A percentile compares a stretch with the other conserved stretches of the same genome.
Evolutionary conservation across 2,888 invertebrate genomes (phyloP).

Genomic region (Drosophila acutilabella): DNA sequence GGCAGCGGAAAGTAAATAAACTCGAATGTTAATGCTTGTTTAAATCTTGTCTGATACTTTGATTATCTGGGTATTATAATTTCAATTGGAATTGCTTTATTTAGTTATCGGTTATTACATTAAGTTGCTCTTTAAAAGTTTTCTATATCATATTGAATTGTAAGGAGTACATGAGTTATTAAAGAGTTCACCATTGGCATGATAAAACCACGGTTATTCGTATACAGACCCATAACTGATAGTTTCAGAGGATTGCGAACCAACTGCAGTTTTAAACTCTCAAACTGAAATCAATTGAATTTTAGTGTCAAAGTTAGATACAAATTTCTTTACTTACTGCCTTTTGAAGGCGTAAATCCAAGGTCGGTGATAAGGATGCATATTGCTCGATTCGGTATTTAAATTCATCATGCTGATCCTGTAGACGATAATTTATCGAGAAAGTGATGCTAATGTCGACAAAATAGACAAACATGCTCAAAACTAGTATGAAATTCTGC

Average conservation of each 20-base stretch:
- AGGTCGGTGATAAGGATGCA: slow-evolving; percentile 6
- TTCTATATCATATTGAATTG: slow-evolving; percentile 40
- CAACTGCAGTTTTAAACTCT: slow-evolving; percentile 57
- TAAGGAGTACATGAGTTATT: not conserved
- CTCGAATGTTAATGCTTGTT: slow-evolving; percentile 28
- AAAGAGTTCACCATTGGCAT: not conserved
- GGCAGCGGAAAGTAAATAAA: slow-evolving; percentile 8
- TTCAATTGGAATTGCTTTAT: not conserved
- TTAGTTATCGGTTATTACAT: not conserved
- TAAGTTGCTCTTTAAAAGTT: slow-evolving; percentile 23
- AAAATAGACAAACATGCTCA: not conserved
- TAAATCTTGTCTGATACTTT: slow-evolving; percentile 33
- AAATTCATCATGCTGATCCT: slow-evolving; percentile 37
- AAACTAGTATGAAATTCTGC: fast-evolving
- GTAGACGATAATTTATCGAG: not conserved
- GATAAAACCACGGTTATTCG: slow-evolving; percentile 14
- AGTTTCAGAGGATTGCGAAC: slow-evolving; percentile 49
- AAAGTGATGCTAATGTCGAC: slow-evolving; percentile 28
- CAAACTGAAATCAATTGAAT: slow-evolving; percentile 40
- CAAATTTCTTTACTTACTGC: slow-evolving; percentile 40
- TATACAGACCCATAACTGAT: slow-evolving; percentile 42
- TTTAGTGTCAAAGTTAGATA: not conserved
- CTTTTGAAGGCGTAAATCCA: slow-evolving; percentile 48
- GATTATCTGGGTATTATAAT: slow-evolving; percentile 7
- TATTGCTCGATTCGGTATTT: slow-evolving; percentile 15